Evolutionary conservation across 2,797 vertebrate species (phyloP), one percentile per base, ranked within the genome.

Genomic region (Setipinna tenuifilis): DNA sequence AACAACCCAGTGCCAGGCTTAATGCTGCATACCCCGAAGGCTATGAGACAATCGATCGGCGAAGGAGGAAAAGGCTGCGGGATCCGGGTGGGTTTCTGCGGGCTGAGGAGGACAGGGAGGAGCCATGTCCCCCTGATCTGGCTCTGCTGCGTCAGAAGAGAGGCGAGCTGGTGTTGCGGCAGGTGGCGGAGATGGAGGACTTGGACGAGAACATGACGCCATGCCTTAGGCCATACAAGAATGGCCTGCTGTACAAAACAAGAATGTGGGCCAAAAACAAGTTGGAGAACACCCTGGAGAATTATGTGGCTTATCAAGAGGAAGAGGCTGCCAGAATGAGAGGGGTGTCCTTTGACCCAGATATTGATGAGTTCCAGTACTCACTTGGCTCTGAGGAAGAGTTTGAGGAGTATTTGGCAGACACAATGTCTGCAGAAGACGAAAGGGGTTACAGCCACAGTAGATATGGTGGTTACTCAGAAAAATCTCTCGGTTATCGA

Each of bases 211-310:
- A 61, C 16, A 90, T 94, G 88, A 95, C 94, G 50, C 91, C 96
- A 4, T 90, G 96, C 90, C 92, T 98, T 65, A 92, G 92, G 86
- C 96, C 96, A 0, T 97, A 97, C 90, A 96, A 96, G 93, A 96
- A 97, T 75, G 96, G 95, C 23, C 95, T 97, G 90, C 94, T 98
- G 85, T 96, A 97, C 89, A 98, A 98, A 91, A 97, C 96, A 23
- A 95, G 95, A 86, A 96, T 94, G 91, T 93, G 96, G 92, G 90
- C 92, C 11, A 95, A 88, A 89, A 95, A 93, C 87, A 94, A 94
- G 44, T 84, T 93, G 7, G 95, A 94, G 89, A 91, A 92, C 87
- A 94, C 94, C 54, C 90, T 95, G 19, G 93, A 94, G 82, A 94
- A 96, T 90, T 95, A 95, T 62, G 91, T 94, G 31, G 94, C 92